A percentile compares a stretch with the other conserved stretches of the same genome.
Evolutionary conservation across 1,140 invertebrate species (phyloP).

Genomic region (Ectropis grisescens): DNA sequence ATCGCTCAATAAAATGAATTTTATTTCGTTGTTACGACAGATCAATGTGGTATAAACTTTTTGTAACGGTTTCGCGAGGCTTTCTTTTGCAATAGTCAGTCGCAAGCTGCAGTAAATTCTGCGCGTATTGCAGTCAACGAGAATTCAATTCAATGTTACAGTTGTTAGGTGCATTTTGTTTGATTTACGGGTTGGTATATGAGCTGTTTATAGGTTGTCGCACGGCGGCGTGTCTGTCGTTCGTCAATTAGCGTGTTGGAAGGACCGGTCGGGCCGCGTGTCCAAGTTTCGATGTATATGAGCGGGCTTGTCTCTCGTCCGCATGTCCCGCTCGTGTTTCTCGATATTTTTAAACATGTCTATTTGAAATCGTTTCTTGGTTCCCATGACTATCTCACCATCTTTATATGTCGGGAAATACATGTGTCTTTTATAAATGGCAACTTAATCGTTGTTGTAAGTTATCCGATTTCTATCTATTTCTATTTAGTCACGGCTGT

Average conservation of each 20-base stretch:
- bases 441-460: no score
- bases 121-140: conserved; percentile 11
- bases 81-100: conserved; percentile 38
- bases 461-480: no score
- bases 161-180: conserved; percentile 12
- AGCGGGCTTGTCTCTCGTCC: conserved; percentile 13
- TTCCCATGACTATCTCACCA: no score
- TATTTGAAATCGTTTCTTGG: conserved; percentile 8
- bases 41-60: conserved; percentile 43
- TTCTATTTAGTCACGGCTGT: no score
- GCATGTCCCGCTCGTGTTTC: conserved; percentile 4
- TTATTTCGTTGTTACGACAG: conserved; percentile 49
- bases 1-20: conserved; percentile 62
- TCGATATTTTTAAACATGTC: conserved; percentile 4
- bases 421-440: no score
- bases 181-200: conserved; percentile 9
- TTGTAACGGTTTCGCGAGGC: conserved; percentile 31
- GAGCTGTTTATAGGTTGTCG: conserved; percentile 7
- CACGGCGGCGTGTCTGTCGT: conserved; percentile 31
- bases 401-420: no score
- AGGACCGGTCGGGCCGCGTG: conserved; percentile 36
- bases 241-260: conserved; percentile 49
- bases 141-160: conserved; percentile 20
- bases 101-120: conserved; percentile 42
- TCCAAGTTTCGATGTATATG: conserved; percentile 28